Evolutionary conservation across 2,797 vertebrate species (phyloP).

Genomic region (Enteromius anoplus): DNA sequence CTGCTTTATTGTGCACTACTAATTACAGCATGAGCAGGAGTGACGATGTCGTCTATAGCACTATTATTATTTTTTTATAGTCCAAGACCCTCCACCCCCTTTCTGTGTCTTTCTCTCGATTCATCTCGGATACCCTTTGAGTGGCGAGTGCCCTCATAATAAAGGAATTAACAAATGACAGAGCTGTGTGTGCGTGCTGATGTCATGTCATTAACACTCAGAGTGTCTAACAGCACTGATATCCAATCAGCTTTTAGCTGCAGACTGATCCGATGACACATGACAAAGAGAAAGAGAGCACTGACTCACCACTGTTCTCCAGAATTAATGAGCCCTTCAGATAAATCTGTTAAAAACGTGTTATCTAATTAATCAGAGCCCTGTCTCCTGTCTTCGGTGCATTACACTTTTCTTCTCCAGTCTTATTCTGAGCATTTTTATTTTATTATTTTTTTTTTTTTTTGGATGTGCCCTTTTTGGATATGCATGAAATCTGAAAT

Average conservation of each 20-base stretch:
- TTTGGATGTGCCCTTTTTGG: not conserved
- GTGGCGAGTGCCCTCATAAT: conserved; percentile 7
- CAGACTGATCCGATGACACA: conserved; percentile 35
- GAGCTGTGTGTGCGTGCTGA: conserved; percentile 16
- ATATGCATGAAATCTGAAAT: conserved; percentile 11
- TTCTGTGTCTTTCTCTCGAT: conserved; percentile 15
- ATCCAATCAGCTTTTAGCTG: conserved; percentile 36
- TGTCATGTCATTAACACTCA: conserved; percentile 10
- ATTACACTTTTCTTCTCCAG: not conserved
- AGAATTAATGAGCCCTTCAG: conserved; percentile 47
- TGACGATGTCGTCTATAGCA: not conserved
- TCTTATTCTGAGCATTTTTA: not conserved
- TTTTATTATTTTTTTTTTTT: not conserved
- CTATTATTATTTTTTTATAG: not conserved
- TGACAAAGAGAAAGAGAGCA: conserved; percentile 23
- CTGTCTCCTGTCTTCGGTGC: conserved; percentile 7
- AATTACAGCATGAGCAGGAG: conserved; percentile 2
- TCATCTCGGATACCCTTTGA: conserved; percentile 29
- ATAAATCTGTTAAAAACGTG: conserved; percentile 39
- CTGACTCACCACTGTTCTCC: conserved; percentile 24
- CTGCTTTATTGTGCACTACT: not conserved
- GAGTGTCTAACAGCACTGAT: conserved; percentile 12
- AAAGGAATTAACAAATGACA: conserved; percentile 31
- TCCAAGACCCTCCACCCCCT: conserved; percentile 2
- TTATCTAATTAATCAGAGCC: conserved; percentile 39